Evolutionary conservation across 2,888 invertebrate species (phyloP), one percentile per base, ranked within the genome.

Genomic region (Mactromeris polynyma): DNA sequence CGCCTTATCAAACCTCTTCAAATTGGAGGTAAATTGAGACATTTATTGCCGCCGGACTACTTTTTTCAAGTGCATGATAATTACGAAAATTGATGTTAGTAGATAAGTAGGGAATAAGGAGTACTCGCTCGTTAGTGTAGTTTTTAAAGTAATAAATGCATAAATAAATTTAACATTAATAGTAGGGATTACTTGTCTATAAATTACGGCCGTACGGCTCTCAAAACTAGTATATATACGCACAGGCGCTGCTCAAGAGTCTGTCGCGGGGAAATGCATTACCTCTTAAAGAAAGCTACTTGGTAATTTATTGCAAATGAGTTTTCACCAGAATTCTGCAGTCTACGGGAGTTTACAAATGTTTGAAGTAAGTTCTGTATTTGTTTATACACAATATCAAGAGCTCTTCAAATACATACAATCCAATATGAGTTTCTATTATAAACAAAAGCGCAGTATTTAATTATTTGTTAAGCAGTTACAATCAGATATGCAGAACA

Each of bases 21-120:
- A 82, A 88, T 64, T 58, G 85, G 38, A 88, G 85, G 80, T 85
- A 82, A 78, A 84, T 84, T 84, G 83, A 83, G 83, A 83, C 83
- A 83, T 83, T 83, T 83, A 83, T 83, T 83, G 83, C 83, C 69
- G 83, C 46, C 84, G 78, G 84, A 84, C 84, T 84, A 84, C 84
- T 84, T 84, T 83, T 73, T 83, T 83, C 73, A 83, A 83, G 83
- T 83, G 83, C 73, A 83, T 46, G 83, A 83, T 83, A 83, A 83
- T 83, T 83, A 73, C 83, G 73, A 73, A 46, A 83, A 83, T 83
- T 83, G 83, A 83, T 83, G 69, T 42, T 46, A 14, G 38, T 19
- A 83, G 83, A 83, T 69, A 83, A 69, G 83, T 83, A 73, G 83
- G 46, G 38, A 82, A 69, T 69, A 83, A 82, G 73, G 69, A 73